phyloP scores from a whole-genome alignment of 1,140 invertebrate genomes.

The Pseudomyrmex flavicornis region DNA sequence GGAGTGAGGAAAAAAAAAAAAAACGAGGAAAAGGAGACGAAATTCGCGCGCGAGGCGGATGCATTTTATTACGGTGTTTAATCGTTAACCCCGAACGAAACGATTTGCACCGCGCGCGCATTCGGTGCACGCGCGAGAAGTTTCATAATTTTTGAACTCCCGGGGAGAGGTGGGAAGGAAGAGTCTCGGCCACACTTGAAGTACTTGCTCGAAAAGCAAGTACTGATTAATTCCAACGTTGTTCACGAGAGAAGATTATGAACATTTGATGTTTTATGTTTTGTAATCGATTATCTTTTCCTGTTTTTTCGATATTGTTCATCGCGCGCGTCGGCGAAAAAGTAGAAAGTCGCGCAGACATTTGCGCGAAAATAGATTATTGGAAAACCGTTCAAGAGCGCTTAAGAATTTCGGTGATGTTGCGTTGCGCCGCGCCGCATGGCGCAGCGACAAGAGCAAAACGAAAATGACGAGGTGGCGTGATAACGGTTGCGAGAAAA shows the following conservation, averaged over 20 bases:
- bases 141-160: not conserved
- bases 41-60: not conserved
- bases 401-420: conserved; percentile 56
- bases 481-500: conserved; percentile 47
- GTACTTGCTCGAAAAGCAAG: too few species aligned
- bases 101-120: not conserved
- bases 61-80: conserved; percentile 29
- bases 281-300: not conserved
- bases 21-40: not conserved
- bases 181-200: not conserved
- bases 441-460: conserved; percentile 27
- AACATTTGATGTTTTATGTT: not conserved
- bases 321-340: conserved; percentile 1
- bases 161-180: not conserved
- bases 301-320: not conserved
- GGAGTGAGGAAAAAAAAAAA: not conserved
- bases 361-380: conserved; percentile 59
- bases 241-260: not conserved
- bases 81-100: conserved; percentile 1
- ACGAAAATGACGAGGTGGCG: conserved; percentile 38
- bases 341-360: conserved; percentile 37
- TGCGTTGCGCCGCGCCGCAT: conserved; percentile 24
- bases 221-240: too few species aligned
- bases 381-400: conserved; percentile 56
- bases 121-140: not conserved